These are phyloP conservation scores for Leptocoma aspasia DNA, from an alignment of 2,113 vertebrate species.

Conservation along the genomic window DNA sequence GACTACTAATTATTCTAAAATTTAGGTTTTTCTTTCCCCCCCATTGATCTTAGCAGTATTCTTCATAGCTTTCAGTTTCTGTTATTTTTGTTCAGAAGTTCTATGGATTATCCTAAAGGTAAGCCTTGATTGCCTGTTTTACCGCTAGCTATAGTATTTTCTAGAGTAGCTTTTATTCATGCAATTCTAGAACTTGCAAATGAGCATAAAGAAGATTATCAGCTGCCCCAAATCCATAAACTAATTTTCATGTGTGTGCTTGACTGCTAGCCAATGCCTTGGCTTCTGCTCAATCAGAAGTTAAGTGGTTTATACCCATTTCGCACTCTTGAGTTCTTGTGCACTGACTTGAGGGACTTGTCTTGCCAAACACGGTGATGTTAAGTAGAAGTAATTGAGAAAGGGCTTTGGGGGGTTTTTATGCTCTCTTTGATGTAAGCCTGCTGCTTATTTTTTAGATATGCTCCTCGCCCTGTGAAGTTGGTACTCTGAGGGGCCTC, in stretches of 20 bases:
- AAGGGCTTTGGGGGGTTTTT: not conserved
- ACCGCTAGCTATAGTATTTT: not conserved
- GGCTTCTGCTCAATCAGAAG: conserved; percentile 26
- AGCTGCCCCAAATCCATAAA: not conserved
- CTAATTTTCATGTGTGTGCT: not conserved
- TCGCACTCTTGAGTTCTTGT: not conserved
- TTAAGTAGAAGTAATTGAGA: conserved; percentile 48
- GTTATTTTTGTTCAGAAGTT: not conserved
- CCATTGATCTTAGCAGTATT: not conserved
- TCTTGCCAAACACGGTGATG: not conserved
- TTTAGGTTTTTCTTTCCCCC: not conserved
- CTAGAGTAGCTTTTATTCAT: not conserved
- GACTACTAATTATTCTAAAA: not conserved
- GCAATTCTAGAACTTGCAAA: not conserved
- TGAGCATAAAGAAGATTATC: not conserved
- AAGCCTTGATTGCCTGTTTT: not conserved
- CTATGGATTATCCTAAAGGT: not conserved
- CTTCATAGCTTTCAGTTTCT: not conserved
- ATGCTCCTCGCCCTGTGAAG: not conserved
- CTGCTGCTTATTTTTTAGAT: not conserved
- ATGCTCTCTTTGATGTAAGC: not conserved
- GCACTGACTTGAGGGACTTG: not conserved
- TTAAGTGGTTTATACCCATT: conserved; percentile 13
- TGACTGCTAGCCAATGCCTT: conserved; percentile 24
- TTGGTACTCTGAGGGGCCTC: not conserved